Evolutionary conservation across 1,140 invertebrate species (phyloP), one percentile per base, ranked within the genome.

Genomic region (Coboldia fuscipes): DNA sequence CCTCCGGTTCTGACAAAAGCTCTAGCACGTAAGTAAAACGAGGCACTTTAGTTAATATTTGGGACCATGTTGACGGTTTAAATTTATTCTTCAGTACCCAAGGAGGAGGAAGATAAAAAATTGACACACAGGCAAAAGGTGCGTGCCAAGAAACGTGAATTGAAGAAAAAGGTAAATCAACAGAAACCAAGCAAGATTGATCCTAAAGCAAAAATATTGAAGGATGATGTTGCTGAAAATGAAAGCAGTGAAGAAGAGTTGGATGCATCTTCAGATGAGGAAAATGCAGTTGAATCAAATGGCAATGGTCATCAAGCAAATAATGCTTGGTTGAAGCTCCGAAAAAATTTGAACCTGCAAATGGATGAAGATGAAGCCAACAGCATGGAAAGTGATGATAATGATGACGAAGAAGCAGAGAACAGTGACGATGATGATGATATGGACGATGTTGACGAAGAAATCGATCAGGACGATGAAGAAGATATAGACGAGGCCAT

Each of bases 91-190:
- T 10, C 14, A 34, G 8, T 23, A 10, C 14, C 12, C 5, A 47
- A 53, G 7, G 48, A 47, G 14, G 48, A 57, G 39, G 48, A 52
- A 22, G 54, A 54, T 3, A 71, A 71, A 41, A 65, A 64, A 37
- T 46, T 78, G 14, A 72, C 71, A 43, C 71, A 72, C 40, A 58
- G 68, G 19, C 75, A 80, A 44, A 75, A 68, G 42, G 67, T 75
- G 42, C 60, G 76, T 28, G 63, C 60, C 9, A 63, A 55, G 4
- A 72, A 75, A 41, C 52, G 75, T 36, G 43, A 53, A 26, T 60
- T 69, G 34, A 75, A 77, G 43, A 62, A 66, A 39, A 56, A 31
- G 59, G 60, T 28, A 55, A 60, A 37, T 39, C 56, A 4, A 63
- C 63, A 48, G 51, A 57, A 31, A 41, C 49, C 18, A 37, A 35